These are phyloP conservation scores for Poeciliopsis prolifica DNA, from an alignment of 2,113 vertebrate genomes.

Conservation along the genomic window DNA sequence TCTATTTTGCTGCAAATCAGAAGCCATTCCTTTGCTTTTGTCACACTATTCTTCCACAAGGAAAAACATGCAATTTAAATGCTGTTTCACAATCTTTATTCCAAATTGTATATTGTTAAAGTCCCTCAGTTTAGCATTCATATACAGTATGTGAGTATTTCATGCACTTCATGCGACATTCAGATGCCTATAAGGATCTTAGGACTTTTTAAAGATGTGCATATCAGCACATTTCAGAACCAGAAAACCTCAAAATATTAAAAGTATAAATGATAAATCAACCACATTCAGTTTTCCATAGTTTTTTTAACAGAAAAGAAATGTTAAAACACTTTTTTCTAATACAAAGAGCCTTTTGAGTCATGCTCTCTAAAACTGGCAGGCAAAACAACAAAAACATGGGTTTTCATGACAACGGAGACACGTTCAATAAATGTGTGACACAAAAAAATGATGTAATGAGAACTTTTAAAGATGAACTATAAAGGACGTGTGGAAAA, in stretches of 20 bases:
- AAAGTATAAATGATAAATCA: neutral
- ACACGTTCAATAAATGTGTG: no score
- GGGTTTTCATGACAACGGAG: no score
- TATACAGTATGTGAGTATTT: neutral
- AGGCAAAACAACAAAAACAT: no score
- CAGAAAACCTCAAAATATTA: neutral
- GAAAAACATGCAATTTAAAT: conserved; percentile 1
- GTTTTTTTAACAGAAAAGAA: neutral
- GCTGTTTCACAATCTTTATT: neutral
- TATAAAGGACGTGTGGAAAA: no score
- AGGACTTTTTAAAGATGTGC: neutral
- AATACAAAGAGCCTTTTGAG: no score
- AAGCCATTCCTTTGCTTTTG: conserved; percentile 13
- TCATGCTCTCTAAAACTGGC: no score
- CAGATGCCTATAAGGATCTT: neutral
- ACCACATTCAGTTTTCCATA: neutral
- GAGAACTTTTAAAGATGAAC: no score
- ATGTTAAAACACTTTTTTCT: no score
- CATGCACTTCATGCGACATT: neutral
- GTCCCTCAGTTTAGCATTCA: neutral
- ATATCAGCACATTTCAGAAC: neutral
- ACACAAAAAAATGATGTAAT: no score
- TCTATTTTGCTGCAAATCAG: conserved; percentile 5
- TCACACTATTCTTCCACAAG: neutral
- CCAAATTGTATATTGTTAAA: neutral